Evolutionary conservation across 2,888 invertebrate genomes (phyloP), one percentile per base, ranked within the genome.

Genomic region (Campoplex capitator): DNA sequence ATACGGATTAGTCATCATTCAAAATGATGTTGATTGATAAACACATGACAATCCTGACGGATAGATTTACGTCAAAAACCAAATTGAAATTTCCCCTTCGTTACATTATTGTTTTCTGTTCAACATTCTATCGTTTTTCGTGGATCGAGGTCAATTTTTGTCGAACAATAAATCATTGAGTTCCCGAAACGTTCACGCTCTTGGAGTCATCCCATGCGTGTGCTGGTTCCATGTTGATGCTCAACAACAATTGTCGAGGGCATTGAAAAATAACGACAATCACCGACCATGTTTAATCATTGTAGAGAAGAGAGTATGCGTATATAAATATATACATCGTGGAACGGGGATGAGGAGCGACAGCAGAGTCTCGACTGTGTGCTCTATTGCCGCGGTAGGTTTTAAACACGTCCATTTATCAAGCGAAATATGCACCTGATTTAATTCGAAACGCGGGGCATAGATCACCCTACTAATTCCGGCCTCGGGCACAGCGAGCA

Each of bases 391-490:
- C 87, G 81, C 77, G 79, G 78, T 84, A 75, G 74, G 70, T 85
- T 85, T 82, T 88, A 81, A 88, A 87, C 85, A 80, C 78, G 76
- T 88, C 88, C 91, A 90, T 92, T 92, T 91, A 90, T 92, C 90
- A 90, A 77, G 88, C 80, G 88, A 89, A 90, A 90, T 90, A 89
- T 89, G 90, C 88, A 83, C 86, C 88, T 90, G 91, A 92, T 91
- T 92, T 90, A 90, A 91, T 92, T 89, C 89, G 86, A 90, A 92
- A 91, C 90, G 88, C 88, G 90, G 83, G 83, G 88, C 90, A 86
- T 89, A 91, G 90, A 91, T 92, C 91, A 90, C 79, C 82, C 75
- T 86, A 88, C 90, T 92, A 90, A 92, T 91, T 90, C 89, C 85
- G 85, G 84, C 80, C 84, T 51, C 75, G 67, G 58, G 81, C 75